Percentiles rank a stretch among this genome's conserved stretches.
Evolutionary conservation across 2,113 vertebrate species (phyloP).

Genomic region (Platysternon megacephalum): DNA sequence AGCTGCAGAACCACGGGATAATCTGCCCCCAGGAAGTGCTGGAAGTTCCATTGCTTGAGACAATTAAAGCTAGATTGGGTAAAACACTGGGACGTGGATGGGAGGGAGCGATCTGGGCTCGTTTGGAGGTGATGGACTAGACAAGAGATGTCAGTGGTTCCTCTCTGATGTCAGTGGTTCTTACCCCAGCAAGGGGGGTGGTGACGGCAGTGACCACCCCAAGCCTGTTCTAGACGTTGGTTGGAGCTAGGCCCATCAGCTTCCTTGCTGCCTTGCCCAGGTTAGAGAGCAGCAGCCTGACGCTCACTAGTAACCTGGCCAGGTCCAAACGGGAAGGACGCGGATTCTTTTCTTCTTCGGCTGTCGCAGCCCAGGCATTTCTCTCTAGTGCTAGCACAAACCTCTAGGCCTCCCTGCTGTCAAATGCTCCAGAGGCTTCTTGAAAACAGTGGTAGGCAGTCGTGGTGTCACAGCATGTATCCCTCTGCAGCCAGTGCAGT

Average conservation of each 20-base stretch:
- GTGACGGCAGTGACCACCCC: background rate
- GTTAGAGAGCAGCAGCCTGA: background rate
- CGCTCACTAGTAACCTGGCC: background rate
- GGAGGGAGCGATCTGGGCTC: background rate
- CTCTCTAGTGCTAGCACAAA: too few relatives aligned
- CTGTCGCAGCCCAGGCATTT: background rate
- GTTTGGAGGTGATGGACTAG: background rate
- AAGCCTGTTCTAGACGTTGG: background rate
- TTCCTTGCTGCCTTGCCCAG: background rate
- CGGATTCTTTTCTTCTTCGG: background rate
- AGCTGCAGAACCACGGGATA: background rate
- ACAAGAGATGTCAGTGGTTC: too few relatives aligned
- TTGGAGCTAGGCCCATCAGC: background rate
- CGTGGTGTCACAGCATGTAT: too few relatives aligned
- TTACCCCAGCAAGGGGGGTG: background rate
- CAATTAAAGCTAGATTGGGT: background rate
- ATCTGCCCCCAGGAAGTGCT: background rate
- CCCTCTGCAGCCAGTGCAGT: too few relatives aligned
- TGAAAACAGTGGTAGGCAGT: too few relatives aligned
- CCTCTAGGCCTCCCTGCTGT: too few relatives aligned
- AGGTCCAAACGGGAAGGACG: background rate
- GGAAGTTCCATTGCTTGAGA: background rate
- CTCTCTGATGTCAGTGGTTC: too few relatives aligned
- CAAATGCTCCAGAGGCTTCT: too few relatives aligned
- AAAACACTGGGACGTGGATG: too few relatives aligned